Conservation (phyloP, 2,888 invertebrate genomes). For the Dynastes hyllus region DNA sequence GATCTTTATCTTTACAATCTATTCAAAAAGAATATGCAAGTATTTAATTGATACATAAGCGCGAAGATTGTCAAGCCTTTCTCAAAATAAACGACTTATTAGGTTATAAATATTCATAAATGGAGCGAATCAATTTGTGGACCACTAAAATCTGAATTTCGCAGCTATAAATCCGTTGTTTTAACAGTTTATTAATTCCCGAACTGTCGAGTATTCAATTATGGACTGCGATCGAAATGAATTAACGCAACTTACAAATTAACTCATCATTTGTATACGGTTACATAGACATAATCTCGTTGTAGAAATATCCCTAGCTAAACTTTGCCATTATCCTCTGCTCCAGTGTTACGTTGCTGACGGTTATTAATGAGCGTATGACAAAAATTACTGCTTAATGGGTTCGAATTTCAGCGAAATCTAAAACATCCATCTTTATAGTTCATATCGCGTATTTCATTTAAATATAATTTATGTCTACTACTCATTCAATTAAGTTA, state of each 20-base stretch:
- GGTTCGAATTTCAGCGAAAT: not conserved
- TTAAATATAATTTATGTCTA: too few relatives aligned
- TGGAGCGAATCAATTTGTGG: not conserved
- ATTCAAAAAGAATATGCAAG: too few relatives aligned
- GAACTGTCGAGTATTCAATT: slow-evolving; percentile 9
- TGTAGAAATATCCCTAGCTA: not conserved
- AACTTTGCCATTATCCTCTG: slow-evolving; percentile 23
- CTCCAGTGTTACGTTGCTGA: slow-evolving; percentile 4
- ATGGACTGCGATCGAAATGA: slow-evolving; percentile 18
- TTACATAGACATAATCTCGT: slow-evolving; percentile 3
- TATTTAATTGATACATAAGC: too few relatives aligned
- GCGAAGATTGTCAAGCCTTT: too few relatives aligned
- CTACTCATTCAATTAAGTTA: too few relatives aligned
- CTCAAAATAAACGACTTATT: not conserved
- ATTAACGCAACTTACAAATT: slow-evolving; percentile 14
- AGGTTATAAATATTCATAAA: not conserved
- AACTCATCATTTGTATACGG: slow-evolving; percentile 16
- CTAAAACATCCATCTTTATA: too few relatives aligned
- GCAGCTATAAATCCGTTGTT: not conserved
- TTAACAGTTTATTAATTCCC: not conserved
- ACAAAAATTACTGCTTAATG: slow-evolving; percentile 12
- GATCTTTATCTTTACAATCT: too few relatives aligned
- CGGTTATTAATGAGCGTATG: slow-evolving; percentile 12
- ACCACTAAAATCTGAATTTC: not conserved
- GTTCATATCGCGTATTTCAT: too few relatives aligned